Evolutionary conservation across 2,113 vertebrate species (phyloP).

Genomic region (Coreoperca whiteheadi): DNA sequence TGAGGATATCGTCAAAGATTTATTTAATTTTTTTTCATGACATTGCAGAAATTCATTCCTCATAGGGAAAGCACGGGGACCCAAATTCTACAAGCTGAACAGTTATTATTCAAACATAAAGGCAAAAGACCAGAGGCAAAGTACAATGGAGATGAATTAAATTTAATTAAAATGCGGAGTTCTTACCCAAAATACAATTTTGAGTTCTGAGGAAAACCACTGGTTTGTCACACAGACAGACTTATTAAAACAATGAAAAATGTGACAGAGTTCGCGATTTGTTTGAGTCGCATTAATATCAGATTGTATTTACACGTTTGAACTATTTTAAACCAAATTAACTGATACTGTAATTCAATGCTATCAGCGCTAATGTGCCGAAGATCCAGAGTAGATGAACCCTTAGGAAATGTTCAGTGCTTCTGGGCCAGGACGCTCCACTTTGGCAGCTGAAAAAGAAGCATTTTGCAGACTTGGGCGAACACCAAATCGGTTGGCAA

Average conservation of each 20-base stretch:
- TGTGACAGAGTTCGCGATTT: not conserved
- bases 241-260: slow-evolving; percentile 28
- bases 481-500: not conserved
- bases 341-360: not conserved
- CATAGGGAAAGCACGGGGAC: slow-evolving; percentile 13
- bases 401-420: not conserved
- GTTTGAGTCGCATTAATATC: not conserved
- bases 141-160: slow-evolving; percentile 53
- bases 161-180: slow-evolving; percentile 56
- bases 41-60: slow-evolving; percentile 43
- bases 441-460: not conserved
- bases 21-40: slow-evolving; percentile 31
- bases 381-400: not conserved
- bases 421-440: too few relatives aligned
- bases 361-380: not conserved
- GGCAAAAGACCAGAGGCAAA: slow-evolving; percentile 62
- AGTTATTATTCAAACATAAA: slow-evolving; percentile 58
- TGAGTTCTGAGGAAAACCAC: slow-evolving; percentile 36
- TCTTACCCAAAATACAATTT: slow-evolving; percentile 5
- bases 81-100: slow-evolving; percentile 29
- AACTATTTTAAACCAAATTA: not conserved
- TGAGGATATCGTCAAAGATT: slow-evolving; percentile 12
- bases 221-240: not conserved
- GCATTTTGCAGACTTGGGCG: not conserved
- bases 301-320: not conserved